Evolutionary conservation across 2,113 vertebrate genomes (phyloP).

Genomic region (Thinocorus orbignyianus): DNA sequence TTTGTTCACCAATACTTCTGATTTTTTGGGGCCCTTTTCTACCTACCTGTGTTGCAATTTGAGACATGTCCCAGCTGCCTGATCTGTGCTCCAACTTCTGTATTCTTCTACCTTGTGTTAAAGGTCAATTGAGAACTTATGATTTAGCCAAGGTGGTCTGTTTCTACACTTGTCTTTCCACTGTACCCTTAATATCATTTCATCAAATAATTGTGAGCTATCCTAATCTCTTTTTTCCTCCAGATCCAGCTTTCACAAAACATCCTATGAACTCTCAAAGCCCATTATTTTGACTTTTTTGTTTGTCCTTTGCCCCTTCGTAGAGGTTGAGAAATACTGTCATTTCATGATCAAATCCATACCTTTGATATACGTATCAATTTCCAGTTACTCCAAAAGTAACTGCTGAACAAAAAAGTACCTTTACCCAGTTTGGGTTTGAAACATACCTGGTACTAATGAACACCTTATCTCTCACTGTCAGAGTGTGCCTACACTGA

Average conservation of each 20-base stretch:
- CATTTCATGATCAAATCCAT: background rate
- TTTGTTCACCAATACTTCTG: background rate
- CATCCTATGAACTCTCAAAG: background rate
- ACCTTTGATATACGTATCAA: background rate
- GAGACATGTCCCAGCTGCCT: background rate
- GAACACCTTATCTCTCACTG: background rate
- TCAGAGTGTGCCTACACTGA: background rate
- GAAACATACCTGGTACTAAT: background rate
- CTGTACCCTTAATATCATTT: background rate
- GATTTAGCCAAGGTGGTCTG: background rate
- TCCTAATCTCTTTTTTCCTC: background rate
- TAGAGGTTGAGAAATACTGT: background rate
- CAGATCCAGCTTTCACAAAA: background rate
- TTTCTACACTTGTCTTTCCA: background rate
- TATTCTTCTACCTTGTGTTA: background rate
- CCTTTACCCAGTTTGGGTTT: background rate
- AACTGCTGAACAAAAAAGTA: background rate
- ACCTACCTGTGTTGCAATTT: fast-evolving
- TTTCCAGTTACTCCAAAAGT: background rate
- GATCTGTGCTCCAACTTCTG: background rate
- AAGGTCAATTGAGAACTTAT: background rate
- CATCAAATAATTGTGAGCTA: background rate
- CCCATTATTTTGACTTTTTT: background rate
- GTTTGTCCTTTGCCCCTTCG: background rate
- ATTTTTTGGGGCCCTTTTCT: background rate